phyloP scores from a whole-genome alignment of 2,113 vertebrate genomes.

The Antechinus flavipes region DNA sequence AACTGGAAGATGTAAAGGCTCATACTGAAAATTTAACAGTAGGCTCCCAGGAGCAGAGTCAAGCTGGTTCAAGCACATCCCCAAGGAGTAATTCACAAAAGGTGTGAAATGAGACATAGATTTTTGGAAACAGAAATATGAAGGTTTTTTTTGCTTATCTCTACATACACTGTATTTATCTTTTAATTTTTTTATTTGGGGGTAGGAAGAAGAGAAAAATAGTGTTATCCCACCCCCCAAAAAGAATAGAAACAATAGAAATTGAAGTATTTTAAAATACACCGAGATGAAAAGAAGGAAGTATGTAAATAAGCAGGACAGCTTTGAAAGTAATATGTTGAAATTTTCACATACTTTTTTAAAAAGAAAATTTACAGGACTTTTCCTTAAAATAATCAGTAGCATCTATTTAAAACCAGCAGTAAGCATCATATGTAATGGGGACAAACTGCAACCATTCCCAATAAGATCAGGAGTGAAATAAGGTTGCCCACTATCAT shows the following conservation, averaged over 20 bases:
- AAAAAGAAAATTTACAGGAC: neutral
- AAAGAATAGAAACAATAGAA: neutral
- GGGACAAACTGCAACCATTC: too few species aligned
- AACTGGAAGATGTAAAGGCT: neutral
- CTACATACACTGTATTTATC: neutral
- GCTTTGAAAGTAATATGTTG: neutral
- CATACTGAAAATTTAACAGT: neutral
- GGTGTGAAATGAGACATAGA: neutral
- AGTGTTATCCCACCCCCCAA: too few species aligned
- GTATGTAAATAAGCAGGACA: neutral
- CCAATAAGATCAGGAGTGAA: too few species aligned
- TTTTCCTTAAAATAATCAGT: too few species aligned
- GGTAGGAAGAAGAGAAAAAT: neutral
- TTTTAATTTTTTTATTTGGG: neutral
- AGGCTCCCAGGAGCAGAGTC: neutral
- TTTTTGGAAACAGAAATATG: neutral
- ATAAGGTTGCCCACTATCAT: too few species aligned
- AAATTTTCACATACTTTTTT: neutral
- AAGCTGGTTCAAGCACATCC: neutral
- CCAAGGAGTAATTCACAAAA: neutral
- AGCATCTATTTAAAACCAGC: too few species aligned
- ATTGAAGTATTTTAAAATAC: neutral
- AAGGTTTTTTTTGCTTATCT: neutral
- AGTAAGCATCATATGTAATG: too few species aligned
- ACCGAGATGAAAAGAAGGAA: neutral